Evolutionary conservation across 2,113 vertebrate genomes (phyloP).

Genomic region (Polyodon spathula): DNA sequence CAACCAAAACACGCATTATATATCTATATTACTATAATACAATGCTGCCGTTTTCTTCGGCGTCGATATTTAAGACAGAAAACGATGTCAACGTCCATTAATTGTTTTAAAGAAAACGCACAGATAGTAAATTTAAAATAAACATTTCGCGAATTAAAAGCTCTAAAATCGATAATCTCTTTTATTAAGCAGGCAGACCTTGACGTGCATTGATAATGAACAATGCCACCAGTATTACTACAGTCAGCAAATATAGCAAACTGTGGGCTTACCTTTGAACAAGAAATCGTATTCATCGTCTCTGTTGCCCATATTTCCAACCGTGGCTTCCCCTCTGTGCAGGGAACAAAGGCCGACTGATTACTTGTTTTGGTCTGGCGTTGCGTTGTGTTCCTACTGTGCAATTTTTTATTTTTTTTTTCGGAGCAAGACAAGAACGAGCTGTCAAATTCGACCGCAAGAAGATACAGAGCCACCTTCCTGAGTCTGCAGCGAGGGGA

Average conservation of each 20-base stretch:
- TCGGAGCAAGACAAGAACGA: constrained; percentile 32
- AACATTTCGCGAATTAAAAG: too few relatives aligned
- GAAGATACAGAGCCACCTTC: constrained; percentile 33
- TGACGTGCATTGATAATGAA: too few relatives aligned
- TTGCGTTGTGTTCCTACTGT: neutral
- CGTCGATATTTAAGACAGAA: too few relatives aligned
- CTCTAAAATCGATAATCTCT: too few relatives aligned
- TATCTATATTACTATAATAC: too few relatives aligned
- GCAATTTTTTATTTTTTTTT: constrained; percentile 19
- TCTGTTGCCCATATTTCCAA: constrained; percentile 54
- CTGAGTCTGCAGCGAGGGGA: constrained; percentile 56
- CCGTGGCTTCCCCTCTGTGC: constrained; percentile 38
- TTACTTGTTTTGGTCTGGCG: neutral
- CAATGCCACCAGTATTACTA: neutral
- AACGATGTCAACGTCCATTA: too few relatives aligned
- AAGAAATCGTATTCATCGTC: constrained; percentile 66
- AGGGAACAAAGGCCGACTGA: constrained; percentile 15
- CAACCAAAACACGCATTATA: too few relatives aligned
- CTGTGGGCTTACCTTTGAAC: constrained; percentile 53
- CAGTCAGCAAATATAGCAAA: neutral
- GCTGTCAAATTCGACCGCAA: constrained; percentile 56
- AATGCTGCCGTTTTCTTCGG: too few relatives aligned
- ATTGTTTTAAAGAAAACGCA: too few relatives aligned
- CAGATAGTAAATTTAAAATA: too few relatives aligned
- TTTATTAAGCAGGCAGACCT: too few relatives aligned